phyloP scores from a whole-genome alignment of 2,113 vertebrate species.

The Ondatra zibethicus region DNA sequence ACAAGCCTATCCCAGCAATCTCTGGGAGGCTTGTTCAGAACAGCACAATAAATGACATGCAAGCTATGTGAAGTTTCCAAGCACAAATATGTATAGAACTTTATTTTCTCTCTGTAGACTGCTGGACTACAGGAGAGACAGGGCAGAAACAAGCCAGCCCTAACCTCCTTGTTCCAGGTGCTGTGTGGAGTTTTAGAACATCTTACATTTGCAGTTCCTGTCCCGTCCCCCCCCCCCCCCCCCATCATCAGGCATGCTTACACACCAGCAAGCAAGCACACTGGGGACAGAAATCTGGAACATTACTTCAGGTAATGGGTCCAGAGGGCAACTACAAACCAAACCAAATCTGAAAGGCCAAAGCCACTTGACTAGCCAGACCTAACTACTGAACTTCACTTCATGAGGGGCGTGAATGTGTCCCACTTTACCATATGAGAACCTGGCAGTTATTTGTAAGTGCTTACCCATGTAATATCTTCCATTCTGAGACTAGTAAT shows the following conservation, averaged over 20 bases:
- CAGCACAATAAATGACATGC: constrained; percentile 65
- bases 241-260: not conserved
- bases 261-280: not conserved
- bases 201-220: not conserved
- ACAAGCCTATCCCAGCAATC: constrained; percentile 88
- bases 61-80: constrained; percentile 55
- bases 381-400: too few species aligned
- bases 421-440: fast-evolving
- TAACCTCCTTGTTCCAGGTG: not conserved
- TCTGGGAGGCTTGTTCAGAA: constrained; percentile 81
- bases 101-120: not conserved
- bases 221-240: fast-evolving
- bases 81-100: not conserved
- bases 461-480: not conserved
- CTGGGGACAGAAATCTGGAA: not conserved
- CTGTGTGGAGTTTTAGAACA: not conserved
- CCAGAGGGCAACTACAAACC: not conserved
- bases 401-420: not conserved
- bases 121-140: not conserved
- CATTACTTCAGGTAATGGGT: not conserved
- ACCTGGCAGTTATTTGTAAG: fast-evolving
- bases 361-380: not conserved
- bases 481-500: not conserved
- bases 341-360: not conserved
- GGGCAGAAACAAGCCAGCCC: not conserved